Percentiles rank a stretch among this genome's conserved stretches.
Evolutionary conservation across 2,113 vertebrate genomes (phyloP).

Genomic region (Eretmodus cyanostictus): DNA sequence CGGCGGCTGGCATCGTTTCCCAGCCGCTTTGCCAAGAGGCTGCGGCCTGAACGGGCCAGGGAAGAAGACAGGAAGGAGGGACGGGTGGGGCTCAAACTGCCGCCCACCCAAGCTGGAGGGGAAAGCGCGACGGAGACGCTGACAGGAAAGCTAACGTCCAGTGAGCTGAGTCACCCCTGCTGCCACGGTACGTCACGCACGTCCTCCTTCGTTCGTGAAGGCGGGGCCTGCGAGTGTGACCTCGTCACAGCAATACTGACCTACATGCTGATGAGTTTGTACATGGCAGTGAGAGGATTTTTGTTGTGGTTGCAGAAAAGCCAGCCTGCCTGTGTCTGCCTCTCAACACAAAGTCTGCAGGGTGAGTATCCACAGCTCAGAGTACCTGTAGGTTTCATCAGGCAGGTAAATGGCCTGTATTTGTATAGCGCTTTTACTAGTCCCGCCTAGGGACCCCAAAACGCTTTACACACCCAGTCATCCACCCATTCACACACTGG

Average conservation of each 20-base stretch:
- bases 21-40: conserved; percentile 73
- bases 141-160: conserved; percentile 4
- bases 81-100: conserved; percentile 38
- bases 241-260: not conserved
- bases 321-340: conserved; percentile 73
- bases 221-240: not conserved
- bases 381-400: not conserved
- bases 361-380: conserved; percentile 50
- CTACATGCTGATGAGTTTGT: not conserved
- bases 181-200: conserved; percentile 40
- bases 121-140: conserved; percentile 16
- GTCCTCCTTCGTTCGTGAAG: not conserved
- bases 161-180: conserved; percentile 23
- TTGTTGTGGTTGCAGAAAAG: conserved; percentile 66
- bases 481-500: too few relatives aligned
- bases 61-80: conserved; percentile 8
- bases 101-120: conserved; percentile 20
- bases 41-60: conserved; percentile 23
- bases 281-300: not conserved
- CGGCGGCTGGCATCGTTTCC: conserved; percentile 82
- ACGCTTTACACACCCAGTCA: too few relatives aligned
- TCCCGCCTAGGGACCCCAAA: too few relatives aligned
- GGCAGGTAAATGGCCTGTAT: not conserved
- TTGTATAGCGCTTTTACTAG: too few relatives aligned
- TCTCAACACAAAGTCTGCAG: conserved; percentile 66